A percentile compares a stretch with the other conserved stretches of the same genome.
These are phyloP conservation scores for Cinclus mexicanus DNA, from an alignment of 2,113 vertebrate genomes.

Conservation along the genomic window DNA sequence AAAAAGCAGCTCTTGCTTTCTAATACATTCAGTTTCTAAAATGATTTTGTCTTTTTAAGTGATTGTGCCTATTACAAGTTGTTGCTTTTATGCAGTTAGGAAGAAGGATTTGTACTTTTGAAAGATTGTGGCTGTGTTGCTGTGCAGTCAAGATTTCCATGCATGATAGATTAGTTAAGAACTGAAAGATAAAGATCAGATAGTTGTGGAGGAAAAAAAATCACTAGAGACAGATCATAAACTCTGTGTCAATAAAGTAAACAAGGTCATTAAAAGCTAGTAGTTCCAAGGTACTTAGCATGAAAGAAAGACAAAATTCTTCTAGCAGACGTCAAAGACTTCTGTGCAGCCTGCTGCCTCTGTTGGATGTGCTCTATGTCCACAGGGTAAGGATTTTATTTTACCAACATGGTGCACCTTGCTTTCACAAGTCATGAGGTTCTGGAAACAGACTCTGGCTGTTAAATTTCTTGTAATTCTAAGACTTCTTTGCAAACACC, in stretches of 20 bases:
- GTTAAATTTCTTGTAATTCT: neutral
- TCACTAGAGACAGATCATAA: neutral
- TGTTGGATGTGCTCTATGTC: neutral
- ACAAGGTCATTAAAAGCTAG: neutral
- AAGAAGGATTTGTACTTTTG: neutral
- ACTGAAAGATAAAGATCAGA: neutral
- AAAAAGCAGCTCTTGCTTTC: neutral
- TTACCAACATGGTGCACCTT: fast-evolving
- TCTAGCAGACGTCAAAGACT: neutral
- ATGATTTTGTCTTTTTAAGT: neutral
- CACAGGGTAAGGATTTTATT: neutral
- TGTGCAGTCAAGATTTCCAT: neutral
- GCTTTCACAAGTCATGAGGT: neutral
- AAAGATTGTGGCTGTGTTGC: neutral
- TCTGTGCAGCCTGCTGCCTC: neutral
- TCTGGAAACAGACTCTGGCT: neutral
- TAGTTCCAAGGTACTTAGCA: neutral
- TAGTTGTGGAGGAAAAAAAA: neutral
- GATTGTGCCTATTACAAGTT: neutral
- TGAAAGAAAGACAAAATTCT: neutral
- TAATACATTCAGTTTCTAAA: neutral
- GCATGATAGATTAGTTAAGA: neutral
- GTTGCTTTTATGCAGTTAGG: neutral
- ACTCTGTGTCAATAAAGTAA: neutral
- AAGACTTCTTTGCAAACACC: neutral